Conservation (phyloP, 2,797 vertebrate genomes). For the Gambusia yucatana region DNA sequence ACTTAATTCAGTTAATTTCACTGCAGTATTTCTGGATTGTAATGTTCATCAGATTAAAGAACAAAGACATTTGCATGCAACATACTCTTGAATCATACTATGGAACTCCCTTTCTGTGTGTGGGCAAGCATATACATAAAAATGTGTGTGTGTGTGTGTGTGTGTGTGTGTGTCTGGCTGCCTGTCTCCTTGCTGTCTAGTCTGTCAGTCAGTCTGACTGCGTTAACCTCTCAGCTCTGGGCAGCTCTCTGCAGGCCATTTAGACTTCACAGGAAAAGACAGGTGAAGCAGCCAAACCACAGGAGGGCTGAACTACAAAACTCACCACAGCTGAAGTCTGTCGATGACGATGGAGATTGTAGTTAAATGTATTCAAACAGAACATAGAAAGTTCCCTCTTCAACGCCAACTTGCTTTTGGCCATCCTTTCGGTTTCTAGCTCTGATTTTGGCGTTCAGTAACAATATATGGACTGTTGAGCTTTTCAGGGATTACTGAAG, state of each 20-base stretch:
- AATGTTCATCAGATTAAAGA: slow-evolving; percentile 35
- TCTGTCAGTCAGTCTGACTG: slow-evolving; percentile 65
- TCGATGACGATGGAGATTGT: neutral
- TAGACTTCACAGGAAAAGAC: slow-evolving; percentile 47
- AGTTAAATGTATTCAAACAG: slow-evolving; percentile 2
- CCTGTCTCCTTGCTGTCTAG: slow-evolving; percentile 60
- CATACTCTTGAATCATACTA: slow-evolving; percentile 61
- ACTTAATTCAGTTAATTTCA: neutral
- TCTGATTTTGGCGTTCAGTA: slow-evolving; percentile 26
- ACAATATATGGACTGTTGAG: slow-evolving; percentile 58
- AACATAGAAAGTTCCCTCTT: slow-evolving; percentile 7
- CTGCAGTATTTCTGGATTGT: slow-evolving; percentile 12
- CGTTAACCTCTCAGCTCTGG: slow-evolving; percentile 40
- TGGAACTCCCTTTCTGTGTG: slow-evolving; percentile 52
- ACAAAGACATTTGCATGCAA: slow-evolving; percentile 43
- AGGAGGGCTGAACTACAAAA: neutral
- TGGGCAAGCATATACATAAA: slow-evolving; percentile 8
- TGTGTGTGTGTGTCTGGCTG: slow-evolving; percentile 27
- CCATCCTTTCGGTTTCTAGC: slow-evolving; percentile 20
- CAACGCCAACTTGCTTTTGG: neutral
- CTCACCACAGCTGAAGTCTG: neutral
- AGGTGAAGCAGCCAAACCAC: neutral
- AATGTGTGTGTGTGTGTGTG: slow-evolving; percentile 24
- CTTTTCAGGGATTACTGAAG: slow-evolving; percentile 43
- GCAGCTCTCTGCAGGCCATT: slow-evolving; percentile 28